Conservation (phyloP, 1,140 invertebrate genomes). For the Zaprionus ornatus region DNA sequence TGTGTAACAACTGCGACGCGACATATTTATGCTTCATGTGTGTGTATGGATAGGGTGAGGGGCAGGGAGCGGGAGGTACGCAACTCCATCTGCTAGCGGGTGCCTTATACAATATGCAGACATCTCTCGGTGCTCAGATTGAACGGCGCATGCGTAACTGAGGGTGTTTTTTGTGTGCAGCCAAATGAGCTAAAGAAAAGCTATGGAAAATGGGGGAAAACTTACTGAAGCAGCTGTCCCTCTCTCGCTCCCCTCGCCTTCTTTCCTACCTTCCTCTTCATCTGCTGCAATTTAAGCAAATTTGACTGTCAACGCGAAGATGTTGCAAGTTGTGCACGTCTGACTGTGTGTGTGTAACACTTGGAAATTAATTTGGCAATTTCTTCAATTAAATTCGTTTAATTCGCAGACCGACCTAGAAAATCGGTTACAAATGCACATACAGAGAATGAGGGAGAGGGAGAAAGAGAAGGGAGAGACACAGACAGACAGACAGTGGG, state of each 20-base stretch:
- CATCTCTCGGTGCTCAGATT: slow-evolving; percentile 8
- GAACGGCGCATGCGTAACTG: slow-evolving; percentile 66
- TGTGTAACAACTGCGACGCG: slow-evolving; percentile 44
- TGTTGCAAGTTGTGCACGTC: not conserved
- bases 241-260: too few species aligned
- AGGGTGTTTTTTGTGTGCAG: slow-evolving; percentile 60
- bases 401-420: slow-evolving; percentile 56
- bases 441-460: not conserved
- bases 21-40: slow-evolving; percentile 59
- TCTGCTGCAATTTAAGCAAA: slow-evolving; percentile 56
- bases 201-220: not conserved
- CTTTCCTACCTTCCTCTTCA: not conserved
- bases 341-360: slow-evolving; percentile 1
- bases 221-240: not conserved
- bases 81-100: not conserved
- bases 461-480: too few species aligned
- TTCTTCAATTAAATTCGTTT: slow-evolving; percentile 14
- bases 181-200: slow-evolving; percentile 42
- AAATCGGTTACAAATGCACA: slow-evolving; percentile 36
- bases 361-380: slow-evolving; percentile 31
- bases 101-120: slow-evolving; percentile 60
- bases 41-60: not conserved
- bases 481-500: too few species aligned
- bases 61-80: slow-evolving; percentile 10
- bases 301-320: slow-evolving; percentile 63